Percentiles rank a stretch among this genome's conserved stretches.
phyloP scores from a whole-genome alignment of 1,140 invertebrate species.

The Drosophila watanabei region DNA sequence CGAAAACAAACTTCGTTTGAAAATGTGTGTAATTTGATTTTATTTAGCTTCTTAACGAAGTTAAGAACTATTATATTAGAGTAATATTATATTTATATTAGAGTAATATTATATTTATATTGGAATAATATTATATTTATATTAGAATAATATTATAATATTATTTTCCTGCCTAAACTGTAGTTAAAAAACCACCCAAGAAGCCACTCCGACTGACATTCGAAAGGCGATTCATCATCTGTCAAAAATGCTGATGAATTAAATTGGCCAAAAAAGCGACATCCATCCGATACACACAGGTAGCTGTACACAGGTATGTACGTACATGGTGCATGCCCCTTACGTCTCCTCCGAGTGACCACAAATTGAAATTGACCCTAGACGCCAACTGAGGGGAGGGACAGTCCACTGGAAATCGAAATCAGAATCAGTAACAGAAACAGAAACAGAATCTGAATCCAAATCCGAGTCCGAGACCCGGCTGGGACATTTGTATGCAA shows the following conservation, averaged over 20 bases:
- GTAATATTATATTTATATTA: not conserved
- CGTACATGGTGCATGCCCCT: not conserved
- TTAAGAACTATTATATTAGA: not conserved
- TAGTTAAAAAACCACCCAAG: not conserved
- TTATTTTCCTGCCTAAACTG: not conserved
- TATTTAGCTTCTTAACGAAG: too few relatives aligned
- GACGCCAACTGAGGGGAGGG: conserved; percentile 1
- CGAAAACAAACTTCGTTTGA: too few relatives aligned
- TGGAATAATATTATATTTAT: too few relatives aligned
- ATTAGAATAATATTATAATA: not conserved
- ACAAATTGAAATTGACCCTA: conserved; percentile 40
- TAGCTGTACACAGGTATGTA: not conserved
- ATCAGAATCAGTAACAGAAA: conserved; percentile 21
- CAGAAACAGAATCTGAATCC: conserved; percentile 9
- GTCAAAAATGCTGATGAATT: conserved; percentile 30
- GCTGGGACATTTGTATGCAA: conserved; percentile 70
- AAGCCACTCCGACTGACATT: not conserved
- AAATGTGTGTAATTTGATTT: not conserved
- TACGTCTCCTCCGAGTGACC: conserved; percentile 20
- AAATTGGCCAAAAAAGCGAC: conserved; percentile 26
- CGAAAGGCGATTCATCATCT: conserved; percentile 18
- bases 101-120: too few relatives aligned
- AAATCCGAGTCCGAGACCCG: conserved; percentile 17
- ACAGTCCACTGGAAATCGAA: conserved; percentile 25
- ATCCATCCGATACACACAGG: not conserved